phyloP scores from a whole-genome alignment of 2,113 vertebrate genomes.

The Mus pahari region DNA sequence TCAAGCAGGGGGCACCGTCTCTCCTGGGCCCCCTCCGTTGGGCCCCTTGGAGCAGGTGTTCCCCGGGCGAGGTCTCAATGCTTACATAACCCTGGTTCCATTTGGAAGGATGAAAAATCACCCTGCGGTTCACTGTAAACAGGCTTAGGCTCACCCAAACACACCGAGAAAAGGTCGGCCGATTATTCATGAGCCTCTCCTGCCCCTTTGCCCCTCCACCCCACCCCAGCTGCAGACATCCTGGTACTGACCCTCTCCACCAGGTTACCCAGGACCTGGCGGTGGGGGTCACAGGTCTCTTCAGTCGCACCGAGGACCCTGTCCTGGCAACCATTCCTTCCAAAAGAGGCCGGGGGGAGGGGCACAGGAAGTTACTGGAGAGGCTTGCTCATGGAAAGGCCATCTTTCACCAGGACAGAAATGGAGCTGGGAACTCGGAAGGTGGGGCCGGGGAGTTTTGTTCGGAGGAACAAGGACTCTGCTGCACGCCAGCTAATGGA shows the following conservation, averaged over 20 bases:
- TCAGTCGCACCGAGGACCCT: slow-evolving; percentile 70
- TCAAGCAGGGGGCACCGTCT: slow-evolving; percentile 59
- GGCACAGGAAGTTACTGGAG: slow-evolving; percentile 54
- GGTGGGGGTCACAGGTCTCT: neutral
- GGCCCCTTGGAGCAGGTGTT: slow-evolving; percentile 91
- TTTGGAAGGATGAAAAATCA: slow-evolving; percentile 92
- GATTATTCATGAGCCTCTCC: slow-evolving; percentile 87
- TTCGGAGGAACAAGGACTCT: accelerated
- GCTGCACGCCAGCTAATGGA: neutral
- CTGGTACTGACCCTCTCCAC: neutral
- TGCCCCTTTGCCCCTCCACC: neutral
- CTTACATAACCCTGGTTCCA: slow-evolving; percentile 93
- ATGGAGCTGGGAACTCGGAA: slow-evolving; percentile 65
- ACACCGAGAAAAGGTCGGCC: slow-evolving; percentile 88
- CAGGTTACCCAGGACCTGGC: neutral
- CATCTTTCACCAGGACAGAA: slow-evolving; percentile 76
- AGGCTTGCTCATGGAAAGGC: slow-evolving; percentile 74
- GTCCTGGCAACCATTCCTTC: slow-evolving; percentile 70
- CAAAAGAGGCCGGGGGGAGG: neutral
- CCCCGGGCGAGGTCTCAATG: slow-evolving; percentile 91
- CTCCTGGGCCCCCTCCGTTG: slow-evolving; percentile 65
- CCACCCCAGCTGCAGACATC: neutral
- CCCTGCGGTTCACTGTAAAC: slow-evolving; percentile 89
- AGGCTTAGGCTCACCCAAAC: slow-evolving; percentile 88
- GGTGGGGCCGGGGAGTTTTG: neutral